Conservation (phyloP, 1,140 invertebrate species). For the Pogonomyrmex barbatus region DNA sequence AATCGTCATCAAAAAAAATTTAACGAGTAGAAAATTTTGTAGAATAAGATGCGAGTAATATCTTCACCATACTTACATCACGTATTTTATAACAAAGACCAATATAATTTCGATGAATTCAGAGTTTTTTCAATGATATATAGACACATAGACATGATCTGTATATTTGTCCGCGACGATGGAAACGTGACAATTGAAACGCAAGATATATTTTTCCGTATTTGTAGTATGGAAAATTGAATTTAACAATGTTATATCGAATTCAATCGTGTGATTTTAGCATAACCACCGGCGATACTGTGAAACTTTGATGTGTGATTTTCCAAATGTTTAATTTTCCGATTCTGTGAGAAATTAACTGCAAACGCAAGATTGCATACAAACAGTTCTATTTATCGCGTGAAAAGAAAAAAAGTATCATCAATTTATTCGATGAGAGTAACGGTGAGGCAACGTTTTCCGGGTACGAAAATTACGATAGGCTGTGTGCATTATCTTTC, state of each 20-base stretch:
- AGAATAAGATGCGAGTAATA: slow-evolving; percentile 2
- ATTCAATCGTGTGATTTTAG: slow-evolving; percentile 46
- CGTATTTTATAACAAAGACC: neutral
- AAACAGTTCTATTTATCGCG: neutral
- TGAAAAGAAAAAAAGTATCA: neutral
- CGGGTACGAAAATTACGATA: slow-evolving; percentile 34
- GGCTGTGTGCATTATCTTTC: slow-evolving; percentile 46
- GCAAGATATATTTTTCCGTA: slow-evolving; percentile 12
- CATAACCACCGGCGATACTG: neutral
- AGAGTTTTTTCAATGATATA: neutral
- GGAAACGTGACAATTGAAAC: slow-evolving; percentile 49
- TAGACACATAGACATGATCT: slow-evolving; percentile 10
- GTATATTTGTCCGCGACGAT: slow-evolving; percentile 39
- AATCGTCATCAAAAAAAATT: neutral
- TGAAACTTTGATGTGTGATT: neutral
- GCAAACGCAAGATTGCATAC: neutral
- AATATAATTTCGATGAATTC: slow-evolving; percentile 32
- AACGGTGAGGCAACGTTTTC: neutral
- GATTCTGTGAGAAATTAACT: neutral
- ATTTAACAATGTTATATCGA: slow-evolving; percentile 37
- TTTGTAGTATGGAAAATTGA: slow-evolving; percentile 37
- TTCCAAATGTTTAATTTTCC: slow-evolving; percentile 10
- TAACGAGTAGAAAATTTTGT: neutral
- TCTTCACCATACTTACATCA: neutral
- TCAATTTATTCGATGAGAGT: neutral